Evolutionary conservation across 2,113 vertebrate species (phyloP), one percentile per base, ranked within the genome.

Genomic region (Sinocyclocheilus maitianheensis): DNA sequence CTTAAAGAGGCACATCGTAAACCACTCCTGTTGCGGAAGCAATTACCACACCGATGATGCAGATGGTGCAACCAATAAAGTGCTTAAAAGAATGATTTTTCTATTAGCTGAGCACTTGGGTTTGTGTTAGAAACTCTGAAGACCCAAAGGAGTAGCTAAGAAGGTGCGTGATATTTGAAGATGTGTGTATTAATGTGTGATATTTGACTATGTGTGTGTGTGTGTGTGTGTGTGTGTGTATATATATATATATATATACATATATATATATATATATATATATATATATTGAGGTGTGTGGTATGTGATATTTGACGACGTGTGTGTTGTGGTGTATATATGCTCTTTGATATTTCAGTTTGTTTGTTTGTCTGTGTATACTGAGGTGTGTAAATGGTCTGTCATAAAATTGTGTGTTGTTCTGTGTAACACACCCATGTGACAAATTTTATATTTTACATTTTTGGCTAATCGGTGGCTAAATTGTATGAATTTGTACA

Each of bases 71-170:
- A 91, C 91, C 87, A 89, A 89, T 88, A 91, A 89, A 92, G 90
- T 93, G 92, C 93, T 94, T 92, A 91, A 91, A 91, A 91, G 90
- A 92, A 94, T 87, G 89, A 74, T 91, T 93, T 93, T 91, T 91
- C 92, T 92, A 93, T 92, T 94, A 93, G 90, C 86, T 80, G 89
- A 89, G 92, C 93, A 93, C 92, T 93, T 91, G 89, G 91, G 89
- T 91, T 87, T 91, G 87, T 78, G 81, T 89, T 83, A 90, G 89
- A 90, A 91, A 88, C 80, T 91, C 74, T 75, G 77, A 80, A 87
- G 90, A 40, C 81, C 84, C 90, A 87, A 77, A 88, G 87, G 84
- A 81, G 53, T 16, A 43, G 26, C 48, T 26, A 60, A 22, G 58
- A 75, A 89, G 84, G 81, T 46, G 77, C 77, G 5, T 74, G 63